Conservation (phyloP, 2,113 vertebrate species). For the Xiphias gladius region DNA sequence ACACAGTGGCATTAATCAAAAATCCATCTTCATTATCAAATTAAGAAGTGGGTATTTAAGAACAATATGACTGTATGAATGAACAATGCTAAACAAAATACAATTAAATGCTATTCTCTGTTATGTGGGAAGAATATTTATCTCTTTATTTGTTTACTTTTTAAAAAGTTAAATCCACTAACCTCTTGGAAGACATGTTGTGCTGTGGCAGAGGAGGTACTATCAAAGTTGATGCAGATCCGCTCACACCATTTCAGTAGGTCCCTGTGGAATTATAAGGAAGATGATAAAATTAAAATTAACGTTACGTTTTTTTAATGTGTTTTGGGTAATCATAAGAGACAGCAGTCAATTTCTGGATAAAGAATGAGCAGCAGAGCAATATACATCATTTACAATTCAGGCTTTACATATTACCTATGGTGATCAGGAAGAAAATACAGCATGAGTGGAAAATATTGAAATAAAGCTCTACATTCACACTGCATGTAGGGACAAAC, state of each 20-base stretch:
- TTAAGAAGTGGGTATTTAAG: not conserved
- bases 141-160: not conserved
- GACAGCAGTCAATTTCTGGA: not conserved
- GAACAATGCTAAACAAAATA: too few relatives aligned
- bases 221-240: constrained; percentile 90
- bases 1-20: not conserved
- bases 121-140: not conserved
- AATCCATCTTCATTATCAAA: not conserved
- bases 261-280: constrained; percentile 83
- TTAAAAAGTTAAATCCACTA: constrained; percentile 10
- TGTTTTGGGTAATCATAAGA: not conserved
- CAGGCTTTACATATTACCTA: not conserved
- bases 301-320: not conserved
- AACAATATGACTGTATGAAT: not conserved
- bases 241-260: constrained; percentile 97
- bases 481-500: too few relatives aligned
- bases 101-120: not conserved
- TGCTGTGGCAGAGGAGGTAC: constrained; percentile 85
- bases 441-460: too few relatives aligned
- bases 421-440: not conserved
- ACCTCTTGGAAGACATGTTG: constrained; percentile 96
- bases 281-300: not conserved
- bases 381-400: not conserved
- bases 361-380: not conserved
- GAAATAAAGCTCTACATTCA: too few relatives aligned